phyloP scores from a whole-genome alignment of 2,797 vertebrate species.

The Stomatorhinus walkeri region DNA sequence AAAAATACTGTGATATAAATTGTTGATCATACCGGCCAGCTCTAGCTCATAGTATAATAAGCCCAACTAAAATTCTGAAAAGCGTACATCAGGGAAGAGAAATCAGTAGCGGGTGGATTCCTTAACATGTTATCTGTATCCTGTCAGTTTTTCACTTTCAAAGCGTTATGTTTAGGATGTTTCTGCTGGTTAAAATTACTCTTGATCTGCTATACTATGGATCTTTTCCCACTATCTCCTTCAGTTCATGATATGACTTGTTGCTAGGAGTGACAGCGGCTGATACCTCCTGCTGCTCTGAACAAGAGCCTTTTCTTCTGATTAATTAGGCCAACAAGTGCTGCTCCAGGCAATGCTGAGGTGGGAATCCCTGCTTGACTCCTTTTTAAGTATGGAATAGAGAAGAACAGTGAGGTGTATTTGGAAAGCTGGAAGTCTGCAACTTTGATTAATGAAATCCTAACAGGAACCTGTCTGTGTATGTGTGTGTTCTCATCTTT shows the following conservation, averaged over 20 bases:
- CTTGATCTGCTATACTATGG: background rate
- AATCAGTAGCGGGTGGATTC: slow-evolving; percentile 54
- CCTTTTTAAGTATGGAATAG: slow-evolving; percentile 13
- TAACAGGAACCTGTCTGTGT: background rate
- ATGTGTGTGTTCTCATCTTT: background rate
- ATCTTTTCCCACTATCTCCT: background rate
- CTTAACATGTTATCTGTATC: slow-evolving; percentile 46
- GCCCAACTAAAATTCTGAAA: background rate
- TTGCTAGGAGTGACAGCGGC: background rate
- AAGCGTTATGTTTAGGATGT: background rate
- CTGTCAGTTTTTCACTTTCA: background rate
- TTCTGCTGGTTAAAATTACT: background rate
- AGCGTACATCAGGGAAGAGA: background rate
- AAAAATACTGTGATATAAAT: too few relatives aligned
- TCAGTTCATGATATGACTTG: background rate
- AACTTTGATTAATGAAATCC: background rate
- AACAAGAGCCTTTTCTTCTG: background rate
- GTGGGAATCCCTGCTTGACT: background rate
- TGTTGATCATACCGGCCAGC: too few relatives aligned
- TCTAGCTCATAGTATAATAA: background rate
- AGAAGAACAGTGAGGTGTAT: background rate
- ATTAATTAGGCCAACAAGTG: slow-evolving; percentile 21
- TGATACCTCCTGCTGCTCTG: background rate
- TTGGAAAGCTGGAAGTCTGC: background rate
- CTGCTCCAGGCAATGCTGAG: slow-evolving; percentile 6